These are phyloP conservation scores for Amphipyra tragopoginis DNA, from an alignment of 2,888 invertebrate species.

Conservation along the genomic window DNA sequence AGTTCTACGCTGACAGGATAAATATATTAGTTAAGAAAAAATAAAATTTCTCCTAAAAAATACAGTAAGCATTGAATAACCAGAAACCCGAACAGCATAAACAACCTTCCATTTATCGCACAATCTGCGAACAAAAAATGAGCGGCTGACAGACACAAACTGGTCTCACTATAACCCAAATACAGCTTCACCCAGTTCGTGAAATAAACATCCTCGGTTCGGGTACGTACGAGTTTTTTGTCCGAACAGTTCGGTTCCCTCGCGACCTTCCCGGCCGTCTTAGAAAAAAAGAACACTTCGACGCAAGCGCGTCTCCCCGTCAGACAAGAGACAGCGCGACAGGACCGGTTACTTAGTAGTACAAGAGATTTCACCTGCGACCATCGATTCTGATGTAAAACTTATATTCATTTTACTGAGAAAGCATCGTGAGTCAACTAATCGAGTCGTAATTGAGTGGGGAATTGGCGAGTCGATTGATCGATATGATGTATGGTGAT, in stretches of 20 bases:
- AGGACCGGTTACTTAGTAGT: slow-evolving; percentile 79
- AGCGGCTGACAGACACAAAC: slow-evolving; percentile 58
- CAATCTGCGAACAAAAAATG: slow-evolving; percentile 53
- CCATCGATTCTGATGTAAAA: slow-evolving; percentile 65
- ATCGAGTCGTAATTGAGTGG: slow-evolving; percentile 38
- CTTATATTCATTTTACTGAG: slow-evolving; percentile 60
- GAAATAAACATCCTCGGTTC: slow-evolving; percentile 59
- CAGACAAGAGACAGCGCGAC: slow-evolving; percentile 46
- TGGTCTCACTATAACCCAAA: slow-evolving; percentile 62
- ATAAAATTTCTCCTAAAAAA: neutral
- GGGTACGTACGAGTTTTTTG: slow-evolving; percentile 51
- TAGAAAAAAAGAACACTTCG: slow-evolving; percentile 49
- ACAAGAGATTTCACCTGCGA: slow-evolving; percentile 80
- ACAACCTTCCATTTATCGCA: slow-evolving; percentile 50
- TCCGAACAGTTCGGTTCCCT: slow-evolving; percentile 44
- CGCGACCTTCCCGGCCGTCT: slow-evolving; percentile 64
- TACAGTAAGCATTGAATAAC: neutral
- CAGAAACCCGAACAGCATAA: slow-evolving; percentile 26
- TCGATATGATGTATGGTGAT: slow-evolving; percentile 37
- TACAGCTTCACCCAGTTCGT: slow-evolving; percentile 61
- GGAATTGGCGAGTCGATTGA: slow-evolving; percentile 30
- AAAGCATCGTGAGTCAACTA: slow-evolving; percentile 65
- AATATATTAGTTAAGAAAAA: too few species aligned
- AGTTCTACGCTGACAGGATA: too few species aligned
- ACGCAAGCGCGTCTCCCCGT: slow-evolving; percentile 62